Conservation (phyloP, 2,113 vertebrate genomes). For the Perccottus glenii region DNA sequence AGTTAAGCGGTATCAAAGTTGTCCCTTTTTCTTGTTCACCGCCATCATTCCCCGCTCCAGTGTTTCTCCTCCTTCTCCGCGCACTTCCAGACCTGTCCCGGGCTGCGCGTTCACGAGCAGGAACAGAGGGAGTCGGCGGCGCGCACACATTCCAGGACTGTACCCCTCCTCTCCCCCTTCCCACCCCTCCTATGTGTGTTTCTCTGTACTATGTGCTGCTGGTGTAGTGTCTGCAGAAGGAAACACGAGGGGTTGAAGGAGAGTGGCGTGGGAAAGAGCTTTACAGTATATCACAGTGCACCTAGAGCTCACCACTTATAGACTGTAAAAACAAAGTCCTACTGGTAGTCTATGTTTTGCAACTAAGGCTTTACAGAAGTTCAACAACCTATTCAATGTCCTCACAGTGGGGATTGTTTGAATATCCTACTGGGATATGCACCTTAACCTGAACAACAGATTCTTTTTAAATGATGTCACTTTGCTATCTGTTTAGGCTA, state of each 20-base stretch:
- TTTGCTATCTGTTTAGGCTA: neutral
- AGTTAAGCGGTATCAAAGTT: conserved; percentile 65
- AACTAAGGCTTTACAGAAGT: neutral
- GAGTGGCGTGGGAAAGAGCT: conserved; percentile 66
- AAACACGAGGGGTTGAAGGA: conserved; percentile 29
- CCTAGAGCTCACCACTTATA: conserved; percentile 11
- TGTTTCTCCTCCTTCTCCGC: conserved; percentile 52
- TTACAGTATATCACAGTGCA: conserved; percentile 19
- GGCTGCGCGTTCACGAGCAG: conserved; percentile 54
- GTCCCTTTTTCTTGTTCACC: conserved; percentile 67
- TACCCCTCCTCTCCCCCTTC: conserved; percentile 54
- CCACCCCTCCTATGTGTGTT: conserved; percentile 30
- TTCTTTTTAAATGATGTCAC: neutral
- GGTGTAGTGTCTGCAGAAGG: neutral
- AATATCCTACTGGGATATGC: neutral
- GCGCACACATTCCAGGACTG: conserved; percentile 80
- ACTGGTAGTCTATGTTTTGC: neutral
- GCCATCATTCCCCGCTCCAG: conserved; percentile 77
- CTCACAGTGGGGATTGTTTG: neutral
- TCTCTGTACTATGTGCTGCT: conserved; percentile 33
- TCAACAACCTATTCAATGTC: neutral
- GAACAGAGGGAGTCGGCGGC: conserved; percentile 51
- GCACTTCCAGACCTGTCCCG: conserved; percentile 73
- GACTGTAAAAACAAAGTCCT: conserved; percentile 5
- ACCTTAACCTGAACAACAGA: neutral